Evolutionary conservation across 2,888 invertebrate species (phyloP), one percentile per base, ranked within the genome.

Genomic region (Drosophila birchii): DNA sequence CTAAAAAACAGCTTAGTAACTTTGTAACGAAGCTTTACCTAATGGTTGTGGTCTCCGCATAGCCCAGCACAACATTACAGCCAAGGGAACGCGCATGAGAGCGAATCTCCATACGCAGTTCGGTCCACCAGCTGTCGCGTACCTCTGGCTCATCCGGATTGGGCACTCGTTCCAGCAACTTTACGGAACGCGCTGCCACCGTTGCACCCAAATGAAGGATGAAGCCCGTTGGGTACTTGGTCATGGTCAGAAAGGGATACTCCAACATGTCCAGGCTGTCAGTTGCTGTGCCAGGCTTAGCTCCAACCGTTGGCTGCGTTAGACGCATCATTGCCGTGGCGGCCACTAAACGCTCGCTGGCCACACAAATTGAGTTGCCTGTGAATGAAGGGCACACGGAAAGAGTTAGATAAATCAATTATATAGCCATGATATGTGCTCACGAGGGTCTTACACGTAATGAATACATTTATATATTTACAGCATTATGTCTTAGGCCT

Each of bases 91-190:
- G 94, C 7, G 98, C 97, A 92, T 99, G 99, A 5, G 98, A 98
- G 0, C 98, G 94, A 66, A 99, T 96, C 94, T 99, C 99, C 92
- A 98, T 98, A 56, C 99, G 93, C 29, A 99, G 94, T 93, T 99
- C 98, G 0, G 96, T 97, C 99, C 99, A 99, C 98, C 99, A 99
- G 2, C 96, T 96, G 88, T 98, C 98, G 45, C 98, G 94, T 5
- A 96, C 96, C 90, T 98, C 98, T 18, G 97, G 97, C 91, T 98
- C 98, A 84, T 98, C 97, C 57, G 96, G 94, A 92, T 96, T 97
- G 49, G 95, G 95, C 66, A 96, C 96, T 78, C 96, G 94, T 90
- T 96, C 96, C 49, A 98, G 92, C 34, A 97, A 93, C 92, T 98
- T 98, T 58, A 95, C 98, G 60, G 95, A 98, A 91, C 96, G 94